Percentiles rank a stretch among this genome's conserved stretches.
Conservation (phyloP, 2,888 invertebrate species). For the Lamellibrachia satsuma region DNA sequence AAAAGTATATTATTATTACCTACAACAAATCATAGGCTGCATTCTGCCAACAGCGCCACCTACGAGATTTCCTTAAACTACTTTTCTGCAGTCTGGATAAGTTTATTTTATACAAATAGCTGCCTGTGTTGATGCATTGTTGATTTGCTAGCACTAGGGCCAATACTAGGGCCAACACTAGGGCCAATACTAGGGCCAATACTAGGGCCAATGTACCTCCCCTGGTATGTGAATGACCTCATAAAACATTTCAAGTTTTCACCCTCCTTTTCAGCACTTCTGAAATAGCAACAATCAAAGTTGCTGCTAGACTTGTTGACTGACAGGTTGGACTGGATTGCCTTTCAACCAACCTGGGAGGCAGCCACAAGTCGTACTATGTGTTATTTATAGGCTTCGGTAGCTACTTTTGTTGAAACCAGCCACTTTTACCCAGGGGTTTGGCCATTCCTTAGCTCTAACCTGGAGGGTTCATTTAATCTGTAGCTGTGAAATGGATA, state of each 20-base stretch:
- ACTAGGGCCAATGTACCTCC: not conserved
- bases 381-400: too few species aligned
- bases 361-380: too few species aligned
- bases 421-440: not conserved
- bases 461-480: not conserved
- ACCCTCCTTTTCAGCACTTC: not conserved
- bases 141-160: not conserved
- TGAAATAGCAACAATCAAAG: not conserved
- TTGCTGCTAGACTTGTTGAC: not conserved
- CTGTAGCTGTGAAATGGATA: not conserved
- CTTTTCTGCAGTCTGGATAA: not conserved
- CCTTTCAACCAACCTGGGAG: not conserved
- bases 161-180: too few species aligned
- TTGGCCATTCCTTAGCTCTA: not conserved
- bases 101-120: not conserved
- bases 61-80: not conserved
- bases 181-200: too few species aligned
- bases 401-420: not conserved
- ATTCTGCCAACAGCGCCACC: not conserved
- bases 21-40: not conserved
- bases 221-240: not conserved
- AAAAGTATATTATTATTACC: too few species aligned
- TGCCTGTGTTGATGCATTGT: not conserved
- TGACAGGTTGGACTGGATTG: not conserved
- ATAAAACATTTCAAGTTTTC: not conserved